Evolutionary conservation across 2,888 invertebrate genomes (phyloP), one percentile per base, ranked within the genome.

Genomic region (Xylota sylvarum): DNA sequence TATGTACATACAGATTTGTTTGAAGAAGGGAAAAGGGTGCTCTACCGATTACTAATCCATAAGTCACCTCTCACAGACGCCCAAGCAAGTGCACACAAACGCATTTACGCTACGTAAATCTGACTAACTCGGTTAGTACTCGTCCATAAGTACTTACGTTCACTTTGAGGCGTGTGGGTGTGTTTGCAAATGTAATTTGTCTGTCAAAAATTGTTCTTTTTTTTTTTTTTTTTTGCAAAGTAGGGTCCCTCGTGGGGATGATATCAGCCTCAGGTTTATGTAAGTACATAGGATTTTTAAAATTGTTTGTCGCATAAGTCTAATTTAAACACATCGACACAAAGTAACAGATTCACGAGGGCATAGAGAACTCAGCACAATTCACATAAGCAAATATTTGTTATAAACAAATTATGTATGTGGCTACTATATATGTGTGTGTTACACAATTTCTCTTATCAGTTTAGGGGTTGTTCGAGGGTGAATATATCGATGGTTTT

Each of bases 391-490:
- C 48, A 48, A 62, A 60, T 50, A 74, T 62, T 64, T 64, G 73
- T 14, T 62, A 55, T 62, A 55, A 55, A 43, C 73, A 73, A 62
- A 17, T 50, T 62, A 43, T 62, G 12, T 52, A 37, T 37, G 37
- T 37, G 37, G 10, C 7, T 35, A 35, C 35, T 35, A 23, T 3
- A 23, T 37, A 27, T n/a, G n/a, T n/a, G n/a, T n/a, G n/a, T n/a
- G n/a, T 73, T 73, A 73, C 73, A 73, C 52, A 74, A 74, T 74
- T 74, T 23, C 40, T n/a, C 37, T 52, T 46, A 62, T 74, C 58
- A 60, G 19, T 17, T 52, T 17, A 17, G 50, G 23, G 56, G 55
- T 40, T 14, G 48, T 17, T 48, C 30, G 19, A 5, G 7, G 9
- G 48, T 40, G 6, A 52, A 19, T 27, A 37, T 30, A 30, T 23